A percentile compares a stretch with the other conserved stretches of the same genome.
These are phyloP conservation scores for Syrphus vitripennis DNA, from an alignment of 2,888 invertebrate genomes.

Conservation along the genomic window DNA sequence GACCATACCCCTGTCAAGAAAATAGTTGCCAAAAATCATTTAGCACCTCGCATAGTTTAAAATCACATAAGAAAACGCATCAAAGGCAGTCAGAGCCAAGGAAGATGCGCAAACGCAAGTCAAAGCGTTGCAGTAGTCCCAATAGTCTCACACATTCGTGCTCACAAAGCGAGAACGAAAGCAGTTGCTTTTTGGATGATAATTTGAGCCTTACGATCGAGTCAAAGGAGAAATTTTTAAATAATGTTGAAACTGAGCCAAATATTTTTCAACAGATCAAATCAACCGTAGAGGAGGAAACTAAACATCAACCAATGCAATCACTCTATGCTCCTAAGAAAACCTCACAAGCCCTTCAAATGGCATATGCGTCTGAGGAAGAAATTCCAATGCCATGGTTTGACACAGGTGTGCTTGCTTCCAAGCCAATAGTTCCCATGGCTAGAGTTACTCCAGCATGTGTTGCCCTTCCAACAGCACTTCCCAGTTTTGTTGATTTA, in stretches of 20 bases:
- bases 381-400: constrained; percentile 90
- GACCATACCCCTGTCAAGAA: constrained; percentile 89
- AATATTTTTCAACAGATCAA: constrained; percentile 9
- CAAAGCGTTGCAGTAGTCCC: constrained; percentile 71
- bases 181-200: constrained; percentile 55
- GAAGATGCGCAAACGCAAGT: constrained; percentile 58
- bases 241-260: neutral
- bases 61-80: constrained; percentile 90
- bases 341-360: constrained; percentile 85
- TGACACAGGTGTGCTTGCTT: constrained; percentile 87
- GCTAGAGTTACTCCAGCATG: constrained; percentile 83
- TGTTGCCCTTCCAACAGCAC: constrained; percentile 79
- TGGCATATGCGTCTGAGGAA: constrained; percentile 88
- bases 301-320: constrained; percentile 67
- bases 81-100: constrained; percentile 80
- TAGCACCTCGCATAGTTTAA: constrained; percentile 91
- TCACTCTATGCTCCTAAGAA: constrained; percentile 74
- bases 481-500: constrained; percentile 80
- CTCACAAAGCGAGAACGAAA: constrained; percentile 66
- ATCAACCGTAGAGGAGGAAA: neutral
- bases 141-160: constrained; percentile 60
- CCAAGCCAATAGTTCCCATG: constrained; percentile 83
- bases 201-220: constrained; percentile 14
- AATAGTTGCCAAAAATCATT: constrained; percentile 89
- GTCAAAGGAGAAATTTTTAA: constrained; percentile 11